Evolutionary conservation across 1,140 invertebrate species (phyloP).

Genomic region (Lucilia sericata): DNA sequence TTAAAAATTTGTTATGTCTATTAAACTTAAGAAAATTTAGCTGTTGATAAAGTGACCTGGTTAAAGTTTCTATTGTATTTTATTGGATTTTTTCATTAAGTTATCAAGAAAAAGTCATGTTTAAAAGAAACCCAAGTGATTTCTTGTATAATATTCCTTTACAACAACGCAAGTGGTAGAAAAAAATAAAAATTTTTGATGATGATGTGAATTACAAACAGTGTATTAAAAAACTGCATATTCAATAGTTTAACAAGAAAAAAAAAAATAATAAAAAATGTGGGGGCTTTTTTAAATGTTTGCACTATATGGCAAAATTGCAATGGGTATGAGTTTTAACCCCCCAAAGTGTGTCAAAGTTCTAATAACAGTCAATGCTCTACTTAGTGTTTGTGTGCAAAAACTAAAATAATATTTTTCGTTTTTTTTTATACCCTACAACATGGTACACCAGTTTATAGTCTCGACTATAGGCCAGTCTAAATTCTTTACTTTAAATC

Average conservation of each 20-base stretch:
- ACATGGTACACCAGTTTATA: not conserved
- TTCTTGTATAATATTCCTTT: conserved; percentile 16
- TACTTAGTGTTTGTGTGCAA: conserved; percentile 14
- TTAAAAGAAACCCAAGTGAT: conserved; percentile 16
- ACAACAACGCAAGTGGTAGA: too few relatives aligned
- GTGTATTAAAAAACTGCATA: not conserved
- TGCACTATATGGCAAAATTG: not conserved
- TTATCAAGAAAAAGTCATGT: not conserved
- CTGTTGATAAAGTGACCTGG: not conserved
- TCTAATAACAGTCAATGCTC: conserved; percentile 42
- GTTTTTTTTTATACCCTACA: not conserved
- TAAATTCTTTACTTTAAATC: too few relatives aligned
- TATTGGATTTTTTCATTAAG: conserved; percentile 10
- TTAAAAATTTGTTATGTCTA: not conserved
- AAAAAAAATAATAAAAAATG: not conserved
- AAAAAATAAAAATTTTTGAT: not conserved
- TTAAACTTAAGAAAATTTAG: not conserved
- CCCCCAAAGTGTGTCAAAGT: conserved; percentile 37
- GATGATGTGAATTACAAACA: conserved; percentile 7
- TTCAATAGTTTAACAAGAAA: not conserved
- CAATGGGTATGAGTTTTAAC: not conserved
- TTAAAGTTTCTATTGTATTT: conserved; percentile 1
- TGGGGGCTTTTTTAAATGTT: not conserved
- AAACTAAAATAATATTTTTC: not conserved
- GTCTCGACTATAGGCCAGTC: too few relatives aligned